Conservation (phyloP, 2,113 vertebrate genomes). For the Potamarius usumacintae region DNA sequence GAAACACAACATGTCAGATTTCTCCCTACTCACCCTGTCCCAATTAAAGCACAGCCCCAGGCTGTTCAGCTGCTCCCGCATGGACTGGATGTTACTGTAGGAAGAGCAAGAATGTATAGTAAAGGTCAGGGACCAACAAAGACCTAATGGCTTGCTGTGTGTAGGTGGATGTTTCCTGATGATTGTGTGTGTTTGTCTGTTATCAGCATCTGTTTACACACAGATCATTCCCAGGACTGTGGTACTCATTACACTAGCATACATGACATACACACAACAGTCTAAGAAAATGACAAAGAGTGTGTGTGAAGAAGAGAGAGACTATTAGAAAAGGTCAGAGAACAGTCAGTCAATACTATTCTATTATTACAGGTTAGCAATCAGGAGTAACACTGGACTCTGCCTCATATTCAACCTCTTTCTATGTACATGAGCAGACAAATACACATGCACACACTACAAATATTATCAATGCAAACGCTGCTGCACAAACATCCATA, state of each 20-base stretch:
- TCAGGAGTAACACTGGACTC: background rate
- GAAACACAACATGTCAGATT: background rate
- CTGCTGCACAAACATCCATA: background rate
- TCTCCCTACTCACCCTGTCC: constrained; percentile 84
- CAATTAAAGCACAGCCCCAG: constrained; percentile 93
- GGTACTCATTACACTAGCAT: background rate
- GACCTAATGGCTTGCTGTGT: background rate
- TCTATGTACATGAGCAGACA: background rate
- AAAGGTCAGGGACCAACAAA: constrained; percentile 14
- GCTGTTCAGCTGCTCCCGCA: constrained; percentile 86
- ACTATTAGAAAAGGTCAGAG: background rate
- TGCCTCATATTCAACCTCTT: background rate
- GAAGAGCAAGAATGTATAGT: constrained; percentile 32
- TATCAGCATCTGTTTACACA: constrained; percentile 9
- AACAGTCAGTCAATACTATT: background rate
- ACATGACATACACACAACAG: background rate
- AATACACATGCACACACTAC: background rate
- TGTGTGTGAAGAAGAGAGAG: background rate
- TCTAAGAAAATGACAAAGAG: background rate
- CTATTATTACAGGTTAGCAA: constrained; percentile 9
- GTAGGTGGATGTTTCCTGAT: constrained; percentile 1
- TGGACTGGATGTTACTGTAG: constrained; percentile 87
- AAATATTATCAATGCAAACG: constrained; percentile 6
- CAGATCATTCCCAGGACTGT: background rate
- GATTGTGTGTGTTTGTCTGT: background rate